Conservation (phyloP, 2,888 invertebrate genomes). For the Blera fallax region DNA sequence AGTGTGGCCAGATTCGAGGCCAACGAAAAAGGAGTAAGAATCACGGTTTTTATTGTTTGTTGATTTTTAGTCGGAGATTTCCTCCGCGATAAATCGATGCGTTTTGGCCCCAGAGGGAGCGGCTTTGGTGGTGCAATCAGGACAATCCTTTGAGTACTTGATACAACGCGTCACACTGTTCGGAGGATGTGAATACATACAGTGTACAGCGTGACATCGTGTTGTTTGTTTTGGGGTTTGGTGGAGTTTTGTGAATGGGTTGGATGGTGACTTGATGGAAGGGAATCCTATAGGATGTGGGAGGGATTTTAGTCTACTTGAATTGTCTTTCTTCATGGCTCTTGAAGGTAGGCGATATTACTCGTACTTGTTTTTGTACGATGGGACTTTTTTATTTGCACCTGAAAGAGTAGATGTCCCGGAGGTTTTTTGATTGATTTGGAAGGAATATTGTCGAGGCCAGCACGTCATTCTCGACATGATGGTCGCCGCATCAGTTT, state of each 20-base stretch:
- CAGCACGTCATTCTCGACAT: too few species aligned
- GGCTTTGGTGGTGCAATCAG: slow-evolving; percentile 63
- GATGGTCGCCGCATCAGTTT: too few species aligned
- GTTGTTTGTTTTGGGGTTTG: slow-evolving; percentile 47
- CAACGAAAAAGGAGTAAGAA: slow-evolving; percentile 42
- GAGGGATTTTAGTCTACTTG: not conserved
- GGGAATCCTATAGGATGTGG: not conserved
- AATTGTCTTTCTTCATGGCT: too few species aligned
- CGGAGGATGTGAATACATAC: slow-evolving; percentile 26
- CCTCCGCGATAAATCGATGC: slow-evolving; percentile 46
- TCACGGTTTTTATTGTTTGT: slow-evolving; percentile 71
- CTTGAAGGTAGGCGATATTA: not conserved
- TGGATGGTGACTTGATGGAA: slow-evolving; percentile 2
- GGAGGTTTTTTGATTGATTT: too few species aligned
- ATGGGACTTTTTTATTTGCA: too few species aligned
- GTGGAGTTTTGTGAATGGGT: not conserved
- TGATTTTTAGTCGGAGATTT: slow-evolving; percentile 64
- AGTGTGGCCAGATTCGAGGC: slow-evolving; percentile 69
- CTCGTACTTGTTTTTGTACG: not conserved
- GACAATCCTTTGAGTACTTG: slow-evolving; percentile 70
- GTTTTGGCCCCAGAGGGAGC: slow-evolving; percentile 35
- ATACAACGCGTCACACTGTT: slow-evolving; percentile 56
- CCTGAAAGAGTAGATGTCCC: too few species aligned
- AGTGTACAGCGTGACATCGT: slow-evolving; percentile 22
- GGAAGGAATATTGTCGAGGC: too few species aligned